Evolutionary conservation across 2,888 invertebrate species (phyloP).

Genomic region (Eremobia ochroleuca): DNA sequence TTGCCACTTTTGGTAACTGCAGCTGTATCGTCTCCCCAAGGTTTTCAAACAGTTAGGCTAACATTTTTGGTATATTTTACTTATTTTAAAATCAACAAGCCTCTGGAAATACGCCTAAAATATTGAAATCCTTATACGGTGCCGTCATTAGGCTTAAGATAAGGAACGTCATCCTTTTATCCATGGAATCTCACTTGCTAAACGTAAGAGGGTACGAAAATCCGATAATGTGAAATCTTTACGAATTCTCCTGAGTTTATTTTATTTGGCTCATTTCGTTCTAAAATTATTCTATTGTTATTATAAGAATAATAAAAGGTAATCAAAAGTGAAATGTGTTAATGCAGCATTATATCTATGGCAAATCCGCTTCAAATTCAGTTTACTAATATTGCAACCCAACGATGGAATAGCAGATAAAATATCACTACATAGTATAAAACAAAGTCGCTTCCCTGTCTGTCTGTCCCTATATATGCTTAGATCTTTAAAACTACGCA

Average conservation of each 20-base stretch:
- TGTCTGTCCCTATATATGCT: no score
- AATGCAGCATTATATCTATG: no score
- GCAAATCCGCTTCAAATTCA: no score
- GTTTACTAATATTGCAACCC: no score
- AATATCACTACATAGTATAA: no score
- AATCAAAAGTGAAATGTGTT: no score
- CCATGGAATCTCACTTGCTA: conserved; percentile 47
- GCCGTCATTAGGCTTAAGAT: conserved; percentile 42
- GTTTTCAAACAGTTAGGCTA: neutral
- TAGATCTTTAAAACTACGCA: no score
- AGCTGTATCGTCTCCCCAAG: neutral
- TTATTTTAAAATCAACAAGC: neutral
- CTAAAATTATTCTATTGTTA: no score
- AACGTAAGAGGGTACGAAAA: conserved; percentile 53
- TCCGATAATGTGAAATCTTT: conserved; percentile 62
- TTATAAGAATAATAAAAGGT: no score
- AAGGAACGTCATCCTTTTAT: conserved; percentile 29
- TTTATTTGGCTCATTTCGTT: neutral
- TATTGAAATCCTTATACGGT: conserved; percentile 28
- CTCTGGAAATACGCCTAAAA: conserved; percentile 2
- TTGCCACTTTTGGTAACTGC: neutral
- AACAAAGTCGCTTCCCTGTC: no score
- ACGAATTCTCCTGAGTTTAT: conserved; percentile 30
- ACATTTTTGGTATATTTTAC: neutral
- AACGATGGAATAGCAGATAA: no score